Conservation (phyloP, 2,888 invertebrate genomes). For the Mayetiola destructor region DNA sequence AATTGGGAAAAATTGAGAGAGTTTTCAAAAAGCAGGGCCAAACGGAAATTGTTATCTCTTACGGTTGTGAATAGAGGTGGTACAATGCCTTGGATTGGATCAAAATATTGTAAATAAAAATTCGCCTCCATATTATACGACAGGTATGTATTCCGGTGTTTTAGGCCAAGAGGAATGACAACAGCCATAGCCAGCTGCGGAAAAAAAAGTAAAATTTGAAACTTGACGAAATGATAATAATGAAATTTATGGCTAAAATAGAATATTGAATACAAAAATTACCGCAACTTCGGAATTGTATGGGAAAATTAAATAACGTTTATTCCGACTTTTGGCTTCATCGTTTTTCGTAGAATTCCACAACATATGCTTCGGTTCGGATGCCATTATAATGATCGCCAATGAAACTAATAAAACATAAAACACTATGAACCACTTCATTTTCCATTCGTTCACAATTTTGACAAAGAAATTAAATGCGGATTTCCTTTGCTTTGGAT, state of each 20-base stretch:
- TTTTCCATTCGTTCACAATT: too few relatives aligned
- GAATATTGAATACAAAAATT: not conserved
- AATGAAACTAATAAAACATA: too few relatives aligned
- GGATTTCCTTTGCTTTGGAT: too few relatives aligned
- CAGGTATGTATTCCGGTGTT: slow-evolving; percentile 52
- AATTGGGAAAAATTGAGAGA: not conserved
- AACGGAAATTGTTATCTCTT: slow-evolving; percentile 15
- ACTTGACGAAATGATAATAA: not conserved
- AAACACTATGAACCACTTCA: too few relatives aligned
- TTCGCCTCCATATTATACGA: slow-evolving; percentile 61
- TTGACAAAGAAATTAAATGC: too few relatives aligned
- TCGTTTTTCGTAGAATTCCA: not conserved
- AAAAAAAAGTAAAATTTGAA: slow-evolving; percentile 14
- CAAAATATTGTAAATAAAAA: slow-evolving; percentile 46
- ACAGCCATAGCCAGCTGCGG: slow-evolving; percentile 52
- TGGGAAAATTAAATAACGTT: not conserved
- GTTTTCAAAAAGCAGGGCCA: slow-evolving; percentile 1
- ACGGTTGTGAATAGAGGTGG: slow-evolving; percentile 42
- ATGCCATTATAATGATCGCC: too few relatives aligned
- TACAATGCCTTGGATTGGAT: slow-evolving; percentile 38
- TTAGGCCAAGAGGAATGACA: slow-evolving; percentile 52
- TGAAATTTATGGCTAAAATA: not conserved
- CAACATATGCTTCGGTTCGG: too few relatives aligned
- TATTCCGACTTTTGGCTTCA: not conserved
- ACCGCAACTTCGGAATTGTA: slow-evolving; percentile 9